Conservation (phyloP, 2,797 vertebrate genomes). For the Philypnodon macrostomus region DNA sequence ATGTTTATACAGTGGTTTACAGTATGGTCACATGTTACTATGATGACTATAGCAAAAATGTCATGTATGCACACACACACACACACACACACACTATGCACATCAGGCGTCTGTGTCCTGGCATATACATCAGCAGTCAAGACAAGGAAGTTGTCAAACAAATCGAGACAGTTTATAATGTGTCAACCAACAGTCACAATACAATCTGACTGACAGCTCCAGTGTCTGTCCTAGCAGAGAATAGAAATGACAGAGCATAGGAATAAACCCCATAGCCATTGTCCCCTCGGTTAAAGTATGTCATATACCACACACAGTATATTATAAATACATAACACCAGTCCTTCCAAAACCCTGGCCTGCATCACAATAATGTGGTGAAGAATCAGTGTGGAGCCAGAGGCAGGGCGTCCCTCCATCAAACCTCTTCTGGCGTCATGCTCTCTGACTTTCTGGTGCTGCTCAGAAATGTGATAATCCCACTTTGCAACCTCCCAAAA, state of each 20-base stretch:
- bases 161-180: constrained; percentile 10
- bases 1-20: no score
- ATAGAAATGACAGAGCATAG: neutral
- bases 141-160: constrained; percentile 6
- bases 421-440: constrained; percentile 28
- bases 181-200: constrained; percentile 2
- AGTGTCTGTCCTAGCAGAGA: neutral
- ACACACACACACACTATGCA: neutral
- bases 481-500: constrained; percentile 28
- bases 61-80: no score
- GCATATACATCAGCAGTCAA: neutral
- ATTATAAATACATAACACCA: no score
- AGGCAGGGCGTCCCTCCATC: constrained; percentile 29
- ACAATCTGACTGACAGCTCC: constrained; percentile 4
- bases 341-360: neutral
- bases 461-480: constrained; percentile 42
- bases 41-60: no score
- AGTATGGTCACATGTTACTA: no score
- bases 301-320: constrained; percentile 1
- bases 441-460: constrained; percentile 33
- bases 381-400: constrained; percentile 9
- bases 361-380: neutral
- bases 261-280: no score
- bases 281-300: neutral
- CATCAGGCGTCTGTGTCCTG: constrained; percentile 3